These are phyloP conservation scores for Micrasema longulum DNA, from an alignment of 1,140 invertebrate genomes.

Conservation along the genomic window DNA sequence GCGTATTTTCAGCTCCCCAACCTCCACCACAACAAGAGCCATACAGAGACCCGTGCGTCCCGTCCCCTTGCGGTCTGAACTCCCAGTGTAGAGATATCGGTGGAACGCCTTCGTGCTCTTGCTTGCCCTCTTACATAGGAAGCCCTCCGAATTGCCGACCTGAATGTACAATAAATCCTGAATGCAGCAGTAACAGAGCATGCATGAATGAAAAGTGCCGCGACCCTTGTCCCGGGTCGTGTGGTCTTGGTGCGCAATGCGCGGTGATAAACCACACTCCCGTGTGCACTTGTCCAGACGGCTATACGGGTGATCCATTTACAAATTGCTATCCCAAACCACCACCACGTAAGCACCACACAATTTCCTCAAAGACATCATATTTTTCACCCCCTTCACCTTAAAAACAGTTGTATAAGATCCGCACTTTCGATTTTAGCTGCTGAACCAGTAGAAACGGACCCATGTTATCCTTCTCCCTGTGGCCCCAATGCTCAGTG, in stretches of 20 bases:
- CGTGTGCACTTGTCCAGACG: slow-evolving; percentile 75
- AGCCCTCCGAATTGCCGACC: slow-evolving; percentile 79
- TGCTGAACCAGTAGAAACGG: slow-evolving; percentile 56
- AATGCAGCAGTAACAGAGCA: slow-evolving; percentile 76
- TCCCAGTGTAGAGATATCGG: slow-evolving; percentile 77
- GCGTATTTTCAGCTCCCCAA: slow-evolving; percentile 58
- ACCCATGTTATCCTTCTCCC: slow-evolving; percentile 75
- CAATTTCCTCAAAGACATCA: slow-evolving; percentile 55
- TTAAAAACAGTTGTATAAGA: slow-evolving; percentile 53
- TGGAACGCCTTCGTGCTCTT: slow-evolving; percentile 75
- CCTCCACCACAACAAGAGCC: slow-evolving; percentile 58
- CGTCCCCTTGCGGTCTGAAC: slow-evolving; percentile 79
- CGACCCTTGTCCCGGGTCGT: slow-evolving; percentile 79
- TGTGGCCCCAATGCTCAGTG: slow-evolving; percentile 76
- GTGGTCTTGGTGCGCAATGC: slow-evolving; percentile 75
- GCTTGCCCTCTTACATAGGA: slow-evolving; percentile 74
- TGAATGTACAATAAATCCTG: slow-evolving; percentile 81
- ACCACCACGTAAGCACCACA: slow-evolving; percentile 28
- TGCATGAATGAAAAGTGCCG: slow-evolving; percentile 79
- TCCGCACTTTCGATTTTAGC: slow-evolving; percentile 57
- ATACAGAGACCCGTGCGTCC: slow-evolving; percentile 75
- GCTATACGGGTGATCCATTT: slow-evolving; percentile 64
- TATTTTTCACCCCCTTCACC: too few relatives aligned
- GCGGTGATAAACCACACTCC: slow-evolving; percentile 81
- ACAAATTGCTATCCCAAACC: slow-evolving; percentile 58